A percentile compares a stretch with the other conserved stretches of the same genome.
phyloP scores from a whole-genome alignment of 2,113 vertebrate species.

The Cololabis saira region DNA sequence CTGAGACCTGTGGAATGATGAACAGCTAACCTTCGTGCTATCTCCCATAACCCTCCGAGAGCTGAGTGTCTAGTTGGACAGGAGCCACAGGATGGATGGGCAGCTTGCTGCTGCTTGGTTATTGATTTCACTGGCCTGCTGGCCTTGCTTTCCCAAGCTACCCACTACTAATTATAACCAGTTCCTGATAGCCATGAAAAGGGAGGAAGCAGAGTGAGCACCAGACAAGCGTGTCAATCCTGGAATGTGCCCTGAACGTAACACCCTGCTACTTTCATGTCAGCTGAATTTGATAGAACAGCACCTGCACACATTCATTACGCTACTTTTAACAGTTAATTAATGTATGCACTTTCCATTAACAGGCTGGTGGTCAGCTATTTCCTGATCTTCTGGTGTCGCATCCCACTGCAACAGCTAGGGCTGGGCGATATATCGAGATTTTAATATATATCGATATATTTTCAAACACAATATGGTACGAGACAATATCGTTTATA shows the following conservation, averaged over 20 bases:
- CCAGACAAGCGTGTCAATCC: constrained; percentile 1
- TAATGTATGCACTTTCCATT: constrained; percentile 3
- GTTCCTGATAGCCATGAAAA: constrained; percentile 37
- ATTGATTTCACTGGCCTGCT: constrained; percentile 66
- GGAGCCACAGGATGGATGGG: constrained; percentile 67
- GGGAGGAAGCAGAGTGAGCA: constrained; percentile 7
- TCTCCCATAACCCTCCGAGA: constrained; percentile 58
- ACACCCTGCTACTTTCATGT: neutral
- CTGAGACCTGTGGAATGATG: constrained; percentile 47
- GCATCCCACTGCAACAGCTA: neutral
- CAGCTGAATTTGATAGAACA: neutral
- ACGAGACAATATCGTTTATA: too few relatives aligned
- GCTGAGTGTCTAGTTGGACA: constrained; percentile 53
- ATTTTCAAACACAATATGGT: too few relatives aligned
- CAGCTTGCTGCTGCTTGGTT: constrained; percentile 52
- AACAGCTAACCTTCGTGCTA: constrained; percentile 55
- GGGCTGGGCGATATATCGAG: too few relatives aligned
- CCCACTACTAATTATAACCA: constrained; percentile 68
- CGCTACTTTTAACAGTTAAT: neutral
- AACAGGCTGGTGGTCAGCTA: neutral
- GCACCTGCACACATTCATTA: neutral
- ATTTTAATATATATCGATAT: too few relatives aligned
- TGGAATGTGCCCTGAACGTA: neutral
- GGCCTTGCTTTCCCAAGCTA: constrained; percentile 45
- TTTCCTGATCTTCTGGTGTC: neutral